phyloP scores from a whole-genome alignment of 1,140 invertebrate species.

The Berghia stephanieae region DNA sequence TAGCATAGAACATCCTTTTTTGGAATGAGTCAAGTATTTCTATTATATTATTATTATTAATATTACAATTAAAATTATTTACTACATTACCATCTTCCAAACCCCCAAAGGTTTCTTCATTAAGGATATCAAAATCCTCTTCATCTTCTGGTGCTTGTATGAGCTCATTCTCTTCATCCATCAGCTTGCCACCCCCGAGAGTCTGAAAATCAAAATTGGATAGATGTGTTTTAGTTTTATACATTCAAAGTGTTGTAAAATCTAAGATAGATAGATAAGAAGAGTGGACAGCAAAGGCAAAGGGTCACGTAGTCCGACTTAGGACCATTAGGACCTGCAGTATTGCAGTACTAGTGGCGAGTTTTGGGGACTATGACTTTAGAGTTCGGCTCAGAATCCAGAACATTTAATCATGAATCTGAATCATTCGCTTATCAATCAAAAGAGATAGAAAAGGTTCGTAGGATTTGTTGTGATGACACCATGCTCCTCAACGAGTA shows the following conservation, averaged over 20 bases:
- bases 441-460: too few species aligned
- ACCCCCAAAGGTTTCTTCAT: constrained; percentile 89
- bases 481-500: neutral
- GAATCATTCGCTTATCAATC: too few species aligned
- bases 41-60: too few species aligned
- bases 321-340: too few species aligned
- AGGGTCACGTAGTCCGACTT: neutral
- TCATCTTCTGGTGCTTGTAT: constrained; percentile 72
- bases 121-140: constrained; percentile 87
- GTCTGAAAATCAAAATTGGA: constrained; percentile 46
- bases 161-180: constrained; percentile 46
- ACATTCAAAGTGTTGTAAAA: too few species aligned
- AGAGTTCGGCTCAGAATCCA: too few species aligned
- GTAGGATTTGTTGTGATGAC: neutral
- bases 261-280: neutral
- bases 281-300: neutral
- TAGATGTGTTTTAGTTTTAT: too few species aligned
- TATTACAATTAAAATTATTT: neutral
- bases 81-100: constrained; percentile 52
- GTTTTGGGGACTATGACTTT: neutral
- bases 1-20: neutral
- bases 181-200: constrained; percentile 50
- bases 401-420: too few species aligned
- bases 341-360: neutral
- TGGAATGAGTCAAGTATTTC: neutral